These are phyloP conservation scores for Lates japonicus DNA, from an alignment of 2,797 vertebrate species.

Conservation along the genomic window DNA sequence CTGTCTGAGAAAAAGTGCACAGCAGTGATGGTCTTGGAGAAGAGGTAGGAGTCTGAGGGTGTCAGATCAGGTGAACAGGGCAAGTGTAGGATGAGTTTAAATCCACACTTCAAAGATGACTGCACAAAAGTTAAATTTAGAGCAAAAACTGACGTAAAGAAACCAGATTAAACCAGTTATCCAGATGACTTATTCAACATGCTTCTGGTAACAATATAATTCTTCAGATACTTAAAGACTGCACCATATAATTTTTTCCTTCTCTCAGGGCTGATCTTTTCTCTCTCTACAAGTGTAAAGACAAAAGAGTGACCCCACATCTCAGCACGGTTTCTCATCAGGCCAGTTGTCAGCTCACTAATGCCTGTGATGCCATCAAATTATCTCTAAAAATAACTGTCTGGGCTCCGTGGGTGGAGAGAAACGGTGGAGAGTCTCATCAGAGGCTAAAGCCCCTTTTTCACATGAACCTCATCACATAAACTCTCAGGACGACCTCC, in stretches of 20 bases:
- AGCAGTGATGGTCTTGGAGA: no score
- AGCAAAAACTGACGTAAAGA: no score
- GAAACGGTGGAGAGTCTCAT: conserved; percentile 12
- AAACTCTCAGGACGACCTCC: neutral
- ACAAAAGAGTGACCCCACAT: conserved; percentile 22
- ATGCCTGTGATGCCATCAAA: conserved; percentile 44
- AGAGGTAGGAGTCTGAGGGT: no score
- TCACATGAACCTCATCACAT: neutral
- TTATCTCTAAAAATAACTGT: conserved; percentile 58
- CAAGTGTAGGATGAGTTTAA: no score
- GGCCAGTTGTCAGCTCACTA: conserved; percentile 41
- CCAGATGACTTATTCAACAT: no score
- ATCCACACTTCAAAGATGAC: no score
- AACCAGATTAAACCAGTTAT: no score
- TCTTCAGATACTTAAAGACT: neutral
- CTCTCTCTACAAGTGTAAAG: neutral
- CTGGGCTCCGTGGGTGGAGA: conserved; percentile 4
- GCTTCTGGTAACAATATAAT: no score
- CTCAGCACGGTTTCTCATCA: conserved; percentile 33
- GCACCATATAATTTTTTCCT: neutral
- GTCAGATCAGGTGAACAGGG: no score
- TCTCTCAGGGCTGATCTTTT: neutral
- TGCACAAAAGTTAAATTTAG: no score
- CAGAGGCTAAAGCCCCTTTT: conserved; percentile 1
- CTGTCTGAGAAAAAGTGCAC: no score